Conservation (phyloP, 2,113 vertebrate species). For the Salvelinus alpinus region DNA sequence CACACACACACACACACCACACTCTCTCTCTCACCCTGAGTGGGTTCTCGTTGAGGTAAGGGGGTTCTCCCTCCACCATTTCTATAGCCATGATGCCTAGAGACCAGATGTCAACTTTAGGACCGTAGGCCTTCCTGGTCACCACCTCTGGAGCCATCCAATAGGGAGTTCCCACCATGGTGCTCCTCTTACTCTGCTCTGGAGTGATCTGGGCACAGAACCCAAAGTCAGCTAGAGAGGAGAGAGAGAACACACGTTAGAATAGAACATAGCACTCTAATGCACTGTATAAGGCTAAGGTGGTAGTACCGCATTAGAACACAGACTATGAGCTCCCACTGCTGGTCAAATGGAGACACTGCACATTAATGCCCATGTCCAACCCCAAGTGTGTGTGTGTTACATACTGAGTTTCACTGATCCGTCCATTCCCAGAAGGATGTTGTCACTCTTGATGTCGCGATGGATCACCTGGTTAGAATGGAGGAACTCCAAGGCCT, state of each 20-base stretch:
- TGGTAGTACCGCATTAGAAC: neutral
- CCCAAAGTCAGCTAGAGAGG: slow-evolving; percentile 87
- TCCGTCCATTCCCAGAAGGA: slow-evolving; percentile 95
- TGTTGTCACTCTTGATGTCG: slow-evolving; percentile 99
- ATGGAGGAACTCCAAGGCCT: slow-evolving; percentile 96
- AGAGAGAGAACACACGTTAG: neutral
- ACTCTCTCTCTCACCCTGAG: slow-evolving; percentile 79
- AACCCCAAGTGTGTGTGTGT: neutral
- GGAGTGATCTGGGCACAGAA: slow-evolving; percentile 98
- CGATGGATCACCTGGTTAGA: slow-evolving; percentile 96
- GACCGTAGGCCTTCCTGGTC: slow-evolving; percentile 92
- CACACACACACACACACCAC: neutral
- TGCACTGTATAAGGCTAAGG: neutral
- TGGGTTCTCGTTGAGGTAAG: slow-evolving; percentile 96
- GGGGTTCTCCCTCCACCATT: slow-evolving; percentile 97
- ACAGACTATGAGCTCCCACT: slow-evolving; percentile 20
- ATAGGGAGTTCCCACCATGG: slow-evolving; percentile 97
- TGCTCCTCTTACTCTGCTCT: slow-evolving; percentile 96
- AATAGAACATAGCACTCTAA: neutral
- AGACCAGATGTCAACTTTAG: slow-evolving; percentile 98
- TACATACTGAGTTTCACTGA: slow-evolving; percentile 95
- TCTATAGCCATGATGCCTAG: slow-evolving; percentile 98
- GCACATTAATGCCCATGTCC: neutral
- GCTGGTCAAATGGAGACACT: slow-evolving; percentile 17
- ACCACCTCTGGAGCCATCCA: slow-evolving; percentile 99